Evolutionary conservation across 2,888 invertebrate genomes (phyloP), one percentile per base, ranked within the genome.

Genomic region (Agrotis clavis): DNA sequence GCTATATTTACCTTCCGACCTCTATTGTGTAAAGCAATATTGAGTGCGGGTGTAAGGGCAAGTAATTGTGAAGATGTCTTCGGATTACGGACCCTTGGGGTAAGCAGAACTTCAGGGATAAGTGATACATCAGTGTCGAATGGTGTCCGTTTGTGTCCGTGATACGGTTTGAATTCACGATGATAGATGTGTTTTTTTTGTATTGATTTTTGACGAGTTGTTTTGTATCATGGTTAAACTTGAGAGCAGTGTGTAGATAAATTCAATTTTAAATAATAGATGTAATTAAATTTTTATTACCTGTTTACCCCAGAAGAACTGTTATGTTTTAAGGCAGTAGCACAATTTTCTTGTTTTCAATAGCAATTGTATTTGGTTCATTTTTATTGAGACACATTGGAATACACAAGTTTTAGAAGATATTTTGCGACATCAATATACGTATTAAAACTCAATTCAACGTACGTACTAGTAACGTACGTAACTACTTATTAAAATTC

Each of bases 101-200:
- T 72, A 77, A 88, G 86, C 88, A 86, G 74, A 71, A 75, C 73
- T 75, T 75, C 63, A 72, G 81, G 89, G 89, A 87, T 90, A 89
- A 92, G 93, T 92, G 94, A 95, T 94, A 94, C 93, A 93, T 95
- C 95, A 95, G 91, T 93, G 94, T 94, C 94, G 88, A 62, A 84
- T 86, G 84, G 87, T 90, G 90, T 92, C 90, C 90, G 89, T 79
- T 84, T 67, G 79, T 71, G 63, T 70, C 62, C 62, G 66, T 62
- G 80, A 74, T 81, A 81, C 74, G 78, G 67, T 80, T 71, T 77
- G 77, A 76, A 76, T 71, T 83, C 73, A 75, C 63, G 57, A 83
- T 85, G 81, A 85, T 56, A 61, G 75, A 81, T 74, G 62, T 76
- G 67, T 77, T 76, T 76, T 41, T 82, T 74, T 71, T 67, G 19